Evolutionary conservation across 1,140 invertebrate species (phyloP).

Genomic region (Lepidurus arcticus): DNA sequence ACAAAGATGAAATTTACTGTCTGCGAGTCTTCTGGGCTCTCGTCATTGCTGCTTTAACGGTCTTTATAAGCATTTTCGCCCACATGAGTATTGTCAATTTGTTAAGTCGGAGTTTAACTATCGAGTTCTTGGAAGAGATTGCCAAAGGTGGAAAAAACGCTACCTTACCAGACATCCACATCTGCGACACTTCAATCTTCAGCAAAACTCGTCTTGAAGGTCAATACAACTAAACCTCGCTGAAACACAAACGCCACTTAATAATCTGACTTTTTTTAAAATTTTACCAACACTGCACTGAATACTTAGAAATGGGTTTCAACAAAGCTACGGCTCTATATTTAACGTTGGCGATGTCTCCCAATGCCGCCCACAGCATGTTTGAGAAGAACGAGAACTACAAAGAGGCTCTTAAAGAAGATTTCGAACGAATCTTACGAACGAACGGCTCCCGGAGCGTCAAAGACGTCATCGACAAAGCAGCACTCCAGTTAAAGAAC

Average conservation of each 20-base stretch:
- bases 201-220: neutral
- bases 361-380: neutral
- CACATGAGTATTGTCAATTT: neutral
- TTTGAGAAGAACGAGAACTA: neutral
- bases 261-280: neutral
- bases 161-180: neutral
- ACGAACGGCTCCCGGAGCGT: neutral
- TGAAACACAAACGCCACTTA: neutral
- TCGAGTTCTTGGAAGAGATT: neutral
- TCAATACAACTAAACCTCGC: neutral
- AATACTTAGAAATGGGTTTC: conserved; percentile 24
- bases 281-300: neutral
- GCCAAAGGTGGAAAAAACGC: neutral
- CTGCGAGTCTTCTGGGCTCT: neutral
- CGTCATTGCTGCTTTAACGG: neutral
- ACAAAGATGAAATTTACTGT: neutral
- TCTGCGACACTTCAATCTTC: neutral
- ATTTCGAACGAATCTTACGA: neutral
- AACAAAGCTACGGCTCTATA: conserved; percentile 29
- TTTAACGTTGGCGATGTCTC: conserved; percentile 16
- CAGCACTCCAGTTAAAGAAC: neutral
- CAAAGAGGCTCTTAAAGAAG: neutral
- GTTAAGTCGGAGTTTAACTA: neutral
- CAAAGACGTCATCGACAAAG: conserved; percentile 23
- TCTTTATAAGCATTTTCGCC: neutral